phyloP scores from a whole-genome alignment of 2,888 invertebrate species.

The Dyspetes luteomarginatus region DNA sequence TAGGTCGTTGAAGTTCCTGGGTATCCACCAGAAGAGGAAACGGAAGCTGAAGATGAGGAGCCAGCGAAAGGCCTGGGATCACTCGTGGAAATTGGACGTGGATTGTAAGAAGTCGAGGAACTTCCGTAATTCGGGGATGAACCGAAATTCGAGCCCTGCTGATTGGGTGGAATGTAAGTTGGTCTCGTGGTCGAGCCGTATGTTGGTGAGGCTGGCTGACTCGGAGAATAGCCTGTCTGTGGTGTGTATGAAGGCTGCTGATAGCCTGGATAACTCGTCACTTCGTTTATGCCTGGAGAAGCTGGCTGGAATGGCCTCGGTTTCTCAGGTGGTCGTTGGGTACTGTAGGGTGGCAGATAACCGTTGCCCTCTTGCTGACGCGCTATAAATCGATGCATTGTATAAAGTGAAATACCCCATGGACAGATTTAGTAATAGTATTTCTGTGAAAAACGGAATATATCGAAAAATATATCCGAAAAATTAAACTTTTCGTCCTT shows the following conservation, averaged over 20 bases:
- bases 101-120: constrained; percentile 71
- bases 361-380: constrained; percentile 84
- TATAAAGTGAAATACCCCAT: not conserved
- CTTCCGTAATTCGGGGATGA: constrained; percentile 66
- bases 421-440: not conserved
- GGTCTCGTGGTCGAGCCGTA: constrained; percentile 71
- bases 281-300: constrained; percentile 75
- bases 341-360: constrained; percentile 86
- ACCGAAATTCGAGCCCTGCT: constrained; percentile 66
- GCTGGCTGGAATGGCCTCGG: constrained; percentile 89
- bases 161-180: constrained; percentile 73
- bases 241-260: constrained; percentile 78
- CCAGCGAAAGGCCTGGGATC: constrained; percentile 73
- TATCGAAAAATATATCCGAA: too few relatives aligned
- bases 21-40: constrained; percentile 62
- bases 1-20: constrained; percentile 70
- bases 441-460: too few relatives aligned
- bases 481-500: too few relatives aligned
- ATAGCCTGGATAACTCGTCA: constrained; percentile 73
- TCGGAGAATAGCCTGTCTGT: constrained; percentile 72
- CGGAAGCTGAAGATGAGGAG: constrained; percentile 76
- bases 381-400: constrained; percentile 84
- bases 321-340: constrained; percentile 85
- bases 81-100: constrained; percentile 67
- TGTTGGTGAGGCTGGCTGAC: constrained; percentile 69